Evolutionary conservation across 1,140 invertebrate species (phyloP), one percentile per base, ranked within the genome.

Genomic region (Telenomus remus): DNA sequence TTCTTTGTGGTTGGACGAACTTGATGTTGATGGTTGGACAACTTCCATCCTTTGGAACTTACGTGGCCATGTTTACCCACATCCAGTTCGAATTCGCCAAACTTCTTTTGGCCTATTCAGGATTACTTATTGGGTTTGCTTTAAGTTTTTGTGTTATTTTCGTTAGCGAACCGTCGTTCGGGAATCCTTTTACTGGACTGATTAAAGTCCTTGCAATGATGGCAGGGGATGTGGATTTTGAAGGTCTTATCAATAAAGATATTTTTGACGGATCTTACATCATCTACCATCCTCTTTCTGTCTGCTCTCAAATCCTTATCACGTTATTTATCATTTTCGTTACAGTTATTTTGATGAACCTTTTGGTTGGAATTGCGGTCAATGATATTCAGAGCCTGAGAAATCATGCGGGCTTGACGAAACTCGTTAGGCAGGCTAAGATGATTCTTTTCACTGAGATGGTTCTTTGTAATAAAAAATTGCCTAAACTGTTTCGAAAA

Each of bases 151-250:
- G 90, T 66, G 91, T 92, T 0, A 89, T 92, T n/a, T 92, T 92
- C 74, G 89, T 90, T 6, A 87, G 90, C 13, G 88, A 91, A 63
- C 89, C 90, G 37, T 90, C 91, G 57, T 92, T 92, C 79, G 89
- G 89, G 0, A 90, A 91, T 84, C 89, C 90, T 5, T 83, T 91
- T 34, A 89, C 89, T 60, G 89, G 89, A 0, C 86, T 91, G 8
- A 91, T 93, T 10, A 92, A 91, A 80, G 91, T 91, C 0, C 73
- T 92, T 8, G 91, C 92, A 0, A 92, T 92, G 91, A 93, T 93
- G 92, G 91, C 91, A 0, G 92, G 92, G 0, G 92, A 93, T 72
- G 74, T 92, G 6, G 92, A 93, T 76, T 90, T 92, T 57, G 91
- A 92, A 65, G 89, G 90, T 35, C 79, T 92, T 2, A 89, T 91